Conservation (phyloP, 2,888 invertebrate genomes). For the Eupithecia centaureata region DNA sequence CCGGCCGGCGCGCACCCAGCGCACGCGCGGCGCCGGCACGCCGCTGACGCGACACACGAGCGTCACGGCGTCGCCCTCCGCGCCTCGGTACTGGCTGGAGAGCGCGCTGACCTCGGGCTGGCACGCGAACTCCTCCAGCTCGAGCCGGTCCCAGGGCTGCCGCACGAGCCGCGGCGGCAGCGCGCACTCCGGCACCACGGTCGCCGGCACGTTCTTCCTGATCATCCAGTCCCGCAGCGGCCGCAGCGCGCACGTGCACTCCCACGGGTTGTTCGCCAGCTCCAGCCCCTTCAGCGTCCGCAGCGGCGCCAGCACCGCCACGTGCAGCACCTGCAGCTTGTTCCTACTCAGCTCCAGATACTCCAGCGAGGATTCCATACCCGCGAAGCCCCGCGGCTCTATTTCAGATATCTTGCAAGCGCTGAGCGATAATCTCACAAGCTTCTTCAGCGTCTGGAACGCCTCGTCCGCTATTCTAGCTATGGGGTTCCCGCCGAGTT, state of each 20-base stretch:
- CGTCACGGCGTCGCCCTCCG: slow-evolving; percentile 89
- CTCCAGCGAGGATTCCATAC: slow-evolving; percentile 88
- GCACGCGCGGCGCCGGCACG: slow-evolving; percentile 88
- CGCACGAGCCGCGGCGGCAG: slow-evolving; percentile 86
- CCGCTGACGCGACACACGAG: slow-evolving; percentile 88
- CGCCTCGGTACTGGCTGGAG: slow-evolving; percentile 84
- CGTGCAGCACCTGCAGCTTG: slow-evolving; percentile 86
- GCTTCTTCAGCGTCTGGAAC: slow-evolving; percentile 86
- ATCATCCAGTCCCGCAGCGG: slow-evolving; percentile 92
- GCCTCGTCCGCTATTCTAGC: slow-evolving; percentile 87
- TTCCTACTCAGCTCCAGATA: slow-evolving; percentile 92
- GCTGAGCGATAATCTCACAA: slow-evolving; percentile 89
- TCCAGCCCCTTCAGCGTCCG: slow-evolving; percentile 89
- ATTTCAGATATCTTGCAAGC: slow-evolving; percentile 88
- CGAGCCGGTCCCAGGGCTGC: slow-evolving; percentile 89
- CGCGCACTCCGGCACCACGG: slow-evolving; percentile 86
- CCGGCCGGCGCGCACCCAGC: slow-evolving; percentile 89
- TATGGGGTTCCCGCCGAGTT: slow-evolving; percentile 90
- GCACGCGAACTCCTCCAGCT: slow-evolving; percentile 92
- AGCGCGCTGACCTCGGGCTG: slow-evolving; percentile 87
- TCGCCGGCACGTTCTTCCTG: slow-evolving; percentile 89
- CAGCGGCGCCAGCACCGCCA: slow-evolving; percentile 87
- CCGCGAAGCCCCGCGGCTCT: slow-evolving; percentile 88
- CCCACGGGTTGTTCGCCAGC: slow-evolving; percentile 92
- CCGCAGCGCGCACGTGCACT: slow-evolving; percentile 90